These are phyloP conservation scores for Spinus pinus DNA, from an alignment of 2,797 vertebrate genomes.

Conservation along the genomic window DNA sequence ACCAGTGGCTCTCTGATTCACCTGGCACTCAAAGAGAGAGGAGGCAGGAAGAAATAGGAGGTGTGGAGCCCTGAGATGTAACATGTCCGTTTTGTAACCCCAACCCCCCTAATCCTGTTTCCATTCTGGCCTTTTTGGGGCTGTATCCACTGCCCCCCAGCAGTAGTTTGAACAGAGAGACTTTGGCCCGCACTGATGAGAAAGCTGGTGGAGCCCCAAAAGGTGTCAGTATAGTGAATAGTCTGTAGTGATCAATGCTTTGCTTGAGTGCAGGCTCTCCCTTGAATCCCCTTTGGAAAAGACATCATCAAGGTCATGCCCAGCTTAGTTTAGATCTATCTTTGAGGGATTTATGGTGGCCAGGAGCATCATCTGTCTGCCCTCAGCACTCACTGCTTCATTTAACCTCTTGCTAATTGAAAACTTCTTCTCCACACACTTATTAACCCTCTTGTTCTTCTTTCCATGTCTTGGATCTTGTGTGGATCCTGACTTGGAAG, in stretches of 20 bases:
- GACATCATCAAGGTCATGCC: background rate
- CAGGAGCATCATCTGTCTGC: background rate
- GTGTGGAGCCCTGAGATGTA: rapidly evolving
- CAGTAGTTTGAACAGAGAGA: background rate
- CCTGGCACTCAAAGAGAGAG: conserved; percentile 97
- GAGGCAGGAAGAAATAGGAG: conserved; percentile 93
- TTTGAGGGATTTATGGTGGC: background rate
- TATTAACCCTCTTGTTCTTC: background rate
- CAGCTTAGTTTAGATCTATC: background rate
- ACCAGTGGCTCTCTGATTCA: conserved; percentile 91
- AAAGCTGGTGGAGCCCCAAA: background rate
- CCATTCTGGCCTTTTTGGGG: background rate
- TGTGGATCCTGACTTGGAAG: background rate
- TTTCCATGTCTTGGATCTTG: background rate
- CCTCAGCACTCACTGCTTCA: background rate
- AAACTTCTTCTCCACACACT: background rate
- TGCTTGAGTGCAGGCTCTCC: background rate
- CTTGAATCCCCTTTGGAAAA: background rate
- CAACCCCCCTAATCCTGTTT: background rate
- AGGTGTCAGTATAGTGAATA: background rate
- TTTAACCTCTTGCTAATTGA: background rate
- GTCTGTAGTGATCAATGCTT: background rate
- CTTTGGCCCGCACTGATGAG: background rate
- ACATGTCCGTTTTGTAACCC: rapidly evolving
- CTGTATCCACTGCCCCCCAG: background rate